Conservation (phyloP, 1,140 invertebrate species). For the Tetranychus urticae region DNA sequence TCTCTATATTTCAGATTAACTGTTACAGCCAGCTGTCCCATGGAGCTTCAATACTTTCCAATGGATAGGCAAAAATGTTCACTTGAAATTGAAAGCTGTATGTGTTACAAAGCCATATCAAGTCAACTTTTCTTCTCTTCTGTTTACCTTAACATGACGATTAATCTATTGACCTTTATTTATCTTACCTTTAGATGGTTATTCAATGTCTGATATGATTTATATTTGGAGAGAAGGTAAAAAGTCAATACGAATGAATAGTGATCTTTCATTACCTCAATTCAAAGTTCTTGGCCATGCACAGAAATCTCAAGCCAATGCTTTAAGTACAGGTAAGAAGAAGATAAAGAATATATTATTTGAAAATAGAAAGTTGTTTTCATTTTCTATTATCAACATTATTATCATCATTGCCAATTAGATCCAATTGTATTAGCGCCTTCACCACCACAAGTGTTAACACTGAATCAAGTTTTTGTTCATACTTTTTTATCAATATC, state of each 20-base stretch:
- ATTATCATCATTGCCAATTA: background rate
- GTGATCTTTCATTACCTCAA: constrained; percentile 75
- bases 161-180: background rate
- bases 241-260: constrained; percentile 68
- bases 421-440: background rate
- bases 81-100: constrained; percentile 28
- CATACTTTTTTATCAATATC: no score
- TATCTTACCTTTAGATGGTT: constrained; percentile 48
- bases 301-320: constrained; percentile 51
- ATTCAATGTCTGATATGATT: constrained; percentile 85
- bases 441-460: background rate
- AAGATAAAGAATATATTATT: background rate
- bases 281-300: constrained; percentile 39
- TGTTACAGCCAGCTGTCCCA: constrained; percentile 15
- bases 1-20: background rate
- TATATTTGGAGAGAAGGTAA: constrained; percentile 29
- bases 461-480: background rate
- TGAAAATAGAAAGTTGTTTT: background rate
- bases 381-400: background rate
- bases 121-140: background rate
- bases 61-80: constrained; percentile 24
- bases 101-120: constrained; percentile 12
- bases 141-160: background rate
- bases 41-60: constrained; percentile 22
- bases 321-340: constrained; percentile 58